A percentile compares a stretch with the other conserved stretches of the same genome.
phyloP scores from a whole-genome alignment of 2,888 invertebrate genomes.

The Apotomis betuletana region DNA sequence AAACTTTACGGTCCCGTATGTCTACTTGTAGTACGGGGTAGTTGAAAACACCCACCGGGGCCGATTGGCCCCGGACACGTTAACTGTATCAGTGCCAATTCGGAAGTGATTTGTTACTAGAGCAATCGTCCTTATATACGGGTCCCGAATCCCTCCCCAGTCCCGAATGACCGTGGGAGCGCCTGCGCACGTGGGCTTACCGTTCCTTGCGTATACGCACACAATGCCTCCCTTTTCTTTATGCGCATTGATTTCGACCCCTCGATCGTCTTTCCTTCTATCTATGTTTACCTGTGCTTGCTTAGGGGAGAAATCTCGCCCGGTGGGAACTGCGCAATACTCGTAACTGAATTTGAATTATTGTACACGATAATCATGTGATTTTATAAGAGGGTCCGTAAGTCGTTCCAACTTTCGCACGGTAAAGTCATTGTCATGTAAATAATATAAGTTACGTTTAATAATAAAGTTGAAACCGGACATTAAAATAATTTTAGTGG shows the following conservation, averaged over 20 bases:
- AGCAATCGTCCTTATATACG: conserved; percentile 66
- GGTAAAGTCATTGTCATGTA: conserved; percentile 66
- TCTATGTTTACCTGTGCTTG: conserved; percentile 76
- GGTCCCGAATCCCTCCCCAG: conserved; percentile 64
- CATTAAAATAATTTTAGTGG: conserved; percentile 8
- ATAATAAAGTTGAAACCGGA: conserved; percentile 13
- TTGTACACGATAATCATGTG: conserved; percentile 67
- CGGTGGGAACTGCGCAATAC: conserved; percentile 74
- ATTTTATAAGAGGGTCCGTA: conserved; percentile 66
- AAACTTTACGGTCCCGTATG: conserved; percentile 49
- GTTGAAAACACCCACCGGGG: conserved; percentile 57
- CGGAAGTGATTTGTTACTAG: conserved; percentile 65
- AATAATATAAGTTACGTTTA: conserved; percentile 47
- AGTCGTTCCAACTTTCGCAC: conserved; percentile 72
- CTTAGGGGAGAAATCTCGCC: conserved; percentile 75
- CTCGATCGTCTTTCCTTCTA: conserved; percentile 76
- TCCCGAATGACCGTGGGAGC: conserved; percentile 70
- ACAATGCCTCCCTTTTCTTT: conserved; percentile 77
- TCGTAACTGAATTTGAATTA: conserved; percentile 76
- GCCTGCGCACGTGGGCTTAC: conserved; percentile 70
- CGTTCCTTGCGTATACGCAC: conserved; percentile 72
- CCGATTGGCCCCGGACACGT: conserved; percentile 67
- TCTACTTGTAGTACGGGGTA: background rate
- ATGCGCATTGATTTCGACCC: conserved; percentile 74
- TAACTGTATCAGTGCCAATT: conserved; percentile 61